Base-by-base conservation (phyloP, 1,140 invertebrate genomes). In the Chionoecetes opilio region DNA sequence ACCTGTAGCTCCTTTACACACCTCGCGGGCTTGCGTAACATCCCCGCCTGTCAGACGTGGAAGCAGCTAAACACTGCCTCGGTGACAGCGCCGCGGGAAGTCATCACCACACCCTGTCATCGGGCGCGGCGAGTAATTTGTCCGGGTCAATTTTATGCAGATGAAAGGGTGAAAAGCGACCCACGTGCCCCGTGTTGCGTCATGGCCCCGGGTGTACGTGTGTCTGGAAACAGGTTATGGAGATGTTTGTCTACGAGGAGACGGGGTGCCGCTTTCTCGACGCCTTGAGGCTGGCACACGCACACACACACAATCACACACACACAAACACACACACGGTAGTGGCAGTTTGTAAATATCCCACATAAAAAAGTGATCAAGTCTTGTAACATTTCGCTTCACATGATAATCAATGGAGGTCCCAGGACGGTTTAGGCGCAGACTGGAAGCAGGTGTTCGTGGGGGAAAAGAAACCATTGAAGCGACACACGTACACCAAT, bases 241-340 rank as follows among this genome's bases (percentile, higher is more conserved):
- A 75, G n/a, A 75, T 75, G 63, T n/a, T 17, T 26, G 63, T 1
- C 63, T 17, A 75, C 63, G 63, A n/a, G 63, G 63, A 75, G 63
- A 75, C 63, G 26, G 63, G 21, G 63, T 75, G 63, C n/a, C 63
- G 63, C 63, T 75, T 26, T 75, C 63, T n/a, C 21, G 2, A 8
- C 26, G 63, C 63, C 63, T n/a, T 1, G 26, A n/a, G 63, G 21
- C 63, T 75, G 63, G 84, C 91, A 35, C 91, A 92, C 91, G 84
- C 91, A 84, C 91, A 92, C 91, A 34, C 91, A 9, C 46, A 75
- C 63, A 34, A 63, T 84, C 91, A 82, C 91, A 75, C 41, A 63
- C 53, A 92, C 46, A 75, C 53, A 91, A 2, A 91, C 89, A 46
- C 89, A 91, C 21, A 91, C 38, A 46, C 21, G 46, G 46, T 53